Conservation (phyloP, 2,113 vertebrate genomes). For the Chamaetylas fuelleborni region DNA sequence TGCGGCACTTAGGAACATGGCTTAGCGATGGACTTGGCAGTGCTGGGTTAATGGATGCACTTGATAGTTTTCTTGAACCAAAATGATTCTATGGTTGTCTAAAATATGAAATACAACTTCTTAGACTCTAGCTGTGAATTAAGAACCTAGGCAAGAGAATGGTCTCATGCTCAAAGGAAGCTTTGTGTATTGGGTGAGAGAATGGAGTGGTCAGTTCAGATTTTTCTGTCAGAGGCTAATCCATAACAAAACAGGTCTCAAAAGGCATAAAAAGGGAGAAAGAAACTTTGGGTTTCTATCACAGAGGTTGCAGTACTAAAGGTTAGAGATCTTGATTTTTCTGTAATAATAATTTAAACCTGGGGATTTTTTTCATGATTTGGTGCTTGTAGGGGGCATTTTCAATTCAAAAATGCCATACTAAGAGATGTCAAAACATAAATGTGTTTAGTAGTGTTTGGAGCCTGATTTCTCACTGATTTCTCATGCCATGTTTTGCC, state of each 20-base stretch:
- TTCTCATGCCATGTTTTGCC: fast-evolving
- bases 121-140: background rate
- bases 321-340: background rate
- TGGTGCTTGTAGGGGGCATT: background rate
- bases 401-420: fast-evolving
- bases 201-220: background rate
- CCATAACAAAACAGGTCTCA: background rate
- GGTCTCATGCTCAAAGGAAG: background rate
- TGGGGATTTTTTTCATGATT: background rate
- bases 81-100: background rate
- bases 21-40: background rate
- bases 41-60: too few relatives aligned
- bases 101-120: background rate
- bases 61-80: background rate
- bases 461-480: background rate
- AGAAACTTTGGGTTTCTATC: background rate
- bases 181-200: fast-evolving
- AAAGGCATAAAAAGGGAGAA: background rate
- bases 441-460: background rate
- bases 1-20: background rate
- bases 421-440: background rate
- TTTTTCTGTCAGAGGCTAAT: background rate
- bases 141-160: background rate
- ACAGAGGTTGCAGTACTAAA: background rate
- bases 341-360: background rate